phyloP scores from a whole-genome alignment of 2,888 invertebrate species.

The Nephrotoma guestfalica region DNA sequence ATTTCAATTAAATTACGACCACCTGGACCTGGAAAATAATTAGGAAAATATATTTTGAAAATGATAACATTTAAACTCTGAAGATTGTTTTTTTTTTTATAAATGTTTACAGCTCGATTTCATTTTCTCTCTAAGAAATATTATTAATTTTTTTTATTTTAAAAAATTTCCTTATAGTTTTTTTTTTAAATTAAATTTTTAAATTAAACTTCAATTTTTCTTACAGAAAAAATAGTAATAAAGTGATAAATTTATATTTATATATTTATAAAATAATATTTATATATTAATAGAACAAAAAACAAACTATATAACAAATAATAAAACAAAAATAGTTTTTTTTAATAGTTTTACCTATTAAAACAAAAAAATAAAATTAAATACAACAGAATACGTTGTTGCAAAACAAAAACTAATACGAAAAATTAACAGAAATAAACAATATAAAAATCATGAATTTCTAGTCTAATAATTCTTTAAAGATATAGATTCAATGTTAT shows the following conservation, averaged over 20 bases:
- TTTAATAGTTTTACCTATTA: background rate
- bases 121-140: background rate
- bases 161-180: background rate
- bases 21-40: conserved; percentile 56
- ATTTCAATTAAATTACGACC: conserved; percentile 94
- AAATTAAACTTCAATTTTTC: background rate
- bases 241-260: background rate
- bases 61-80: background rate
- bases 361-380: background rate
- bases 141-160: background rate
- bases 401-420: background rate
- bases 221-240: background rate
- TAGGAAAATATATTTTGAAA: conserved; percentile 3
- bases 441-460: background rate
- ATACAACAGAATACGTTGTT: conserved; percentile 3
- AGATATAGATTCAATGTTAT: background rate
- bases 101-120: background rate
- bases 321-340: background rate
- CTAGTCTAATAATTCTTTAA: background rate
- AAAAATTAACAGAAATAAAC: conserved; percentile 1
- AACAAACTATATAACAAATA: background rate
- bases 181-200: background rate
- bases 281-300: background rate
- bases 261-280: background rate
- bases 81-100: background rate